A percentile compares a stretch with the other conserved stretches of the same genome.
These are phyloP conservation scores for Varanus salvator DNA, from an alignment of 2,113 vertebrate species.

Conservation along the genomic window DNA sequence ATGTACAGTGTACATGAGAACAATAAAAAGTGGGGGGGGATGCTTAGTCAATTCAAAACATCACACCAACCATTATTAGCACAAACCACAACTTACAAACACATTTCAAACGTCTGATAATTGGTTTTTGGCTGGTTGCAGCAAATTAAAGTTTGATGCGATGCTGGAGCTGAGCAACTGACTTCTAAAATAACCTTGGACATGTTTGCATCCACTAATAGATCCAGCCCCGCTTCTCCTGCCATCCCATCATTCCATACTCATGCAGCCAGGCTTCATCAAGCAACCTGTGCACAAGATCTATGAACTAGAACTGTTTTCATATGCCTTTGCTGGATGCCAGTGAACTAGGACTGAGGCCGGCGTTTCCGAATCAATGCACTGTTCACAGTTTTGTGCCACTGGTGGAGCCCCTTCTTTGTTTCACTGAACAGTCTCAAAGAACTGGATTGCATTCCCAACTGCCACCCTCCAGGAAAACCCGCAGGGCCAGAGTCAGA, in stretches of 20 bases:
- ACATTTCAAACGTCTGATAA: background rate
- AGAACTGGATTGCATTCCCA: background rate
- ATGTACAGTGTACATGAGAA: too few relatives aligned
- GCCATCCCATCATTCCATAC: background rate
- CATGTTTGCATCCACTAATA: background rate
- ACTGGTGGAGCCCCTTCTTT: background rate
- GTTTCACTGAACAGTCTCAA: background rate
- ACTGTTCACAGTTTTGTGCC: background rate
- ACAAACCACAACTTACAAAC: background rate
- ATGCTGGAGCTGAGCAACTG: background rate
- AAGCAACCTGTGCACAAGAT: background rate
- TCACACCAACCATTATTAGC: background rate
- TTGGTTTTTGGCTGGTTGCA: background rate
- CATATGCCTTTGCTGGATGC: background rate
- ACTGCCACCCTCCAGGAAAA: background rate
- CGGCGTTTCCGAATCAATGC: background rate
- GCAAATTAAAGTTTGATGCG: background rate
- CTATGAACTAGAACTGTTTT: background rate
- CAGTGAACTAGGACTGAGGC: background rate
- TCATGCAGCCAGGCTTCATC: background rate
- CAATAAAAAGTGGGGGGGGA: background rate
- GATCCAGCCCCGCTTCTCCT: background rate
- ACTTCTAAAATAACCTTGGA: background rate
- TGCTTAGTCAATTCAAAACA: background rate
- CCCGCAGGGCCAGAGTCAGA: background rate